These are phyloP conservation scores for Morinoia aosen DNA, from an alignment of 2,888 invertebrate genomes.

Conservation along the genomic window DNA sequence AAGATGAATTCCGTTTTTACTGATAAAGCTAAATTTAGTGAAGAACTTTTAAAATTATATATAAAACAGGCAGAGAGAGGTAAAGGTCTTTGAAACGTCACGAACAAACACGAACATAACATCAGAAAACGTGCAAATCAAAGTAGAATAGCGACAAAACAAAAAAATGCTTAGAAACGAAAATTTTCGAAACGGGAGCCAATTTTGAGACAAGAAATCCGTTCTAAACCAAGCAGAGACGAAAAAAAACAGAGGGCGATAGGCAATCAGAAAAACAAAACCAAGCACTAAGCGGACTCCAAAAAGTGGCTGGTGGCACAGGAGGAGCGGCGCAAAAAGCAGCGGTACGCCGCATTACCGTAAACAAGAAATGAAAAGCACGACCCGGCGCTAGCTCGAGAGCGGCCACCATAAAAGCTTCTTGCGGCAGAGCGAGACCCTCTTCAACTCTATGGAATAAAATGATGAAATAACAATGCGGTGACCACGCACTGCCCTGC, in stretches of 20 bases:
- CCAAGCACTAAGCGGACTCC: neutral
- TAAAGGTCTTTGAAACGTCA: neutral
- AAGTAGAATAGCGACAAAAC: neutral
- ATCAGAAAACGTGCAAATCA: neutral
- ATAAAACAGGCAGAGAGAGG: neutral
- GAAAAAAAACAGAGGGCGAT: neutral
- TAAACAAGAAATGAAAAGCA: constrained; percentile 2
- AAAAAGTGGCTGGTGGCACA: neutral
- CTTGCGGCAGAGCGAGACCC: neutral
- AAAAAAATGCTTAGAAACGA: neutral
- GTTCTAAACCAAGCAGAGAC: neutral
- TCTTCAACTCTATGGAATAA: neutral
- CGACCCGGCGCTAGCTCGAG: neutral
- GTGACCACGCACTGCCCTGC: neutral
- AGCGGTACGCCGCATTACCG: neutral
- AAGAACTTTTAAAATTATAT: neutral
- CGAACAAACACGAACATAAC: neutral
- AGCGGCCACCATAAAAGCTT: neutral
- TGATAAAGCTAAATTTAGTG: neutral
- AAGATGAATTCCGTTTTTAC: neutral
- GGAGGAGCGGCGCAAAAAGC: neutral
- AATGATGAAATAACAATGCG: neutral
- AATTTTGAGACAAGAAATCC: neutral
- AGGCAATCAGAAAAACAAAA: neutral
- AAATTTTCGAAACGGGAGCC: neutral